Percentiles rank a stretch among this genome's conserved stretches.
These are phyloP conservation scores for Cranoglanis bouderius DNA, from an alignment of 2,113 vertebrate species.

Conservation along the genomic window DNA sequence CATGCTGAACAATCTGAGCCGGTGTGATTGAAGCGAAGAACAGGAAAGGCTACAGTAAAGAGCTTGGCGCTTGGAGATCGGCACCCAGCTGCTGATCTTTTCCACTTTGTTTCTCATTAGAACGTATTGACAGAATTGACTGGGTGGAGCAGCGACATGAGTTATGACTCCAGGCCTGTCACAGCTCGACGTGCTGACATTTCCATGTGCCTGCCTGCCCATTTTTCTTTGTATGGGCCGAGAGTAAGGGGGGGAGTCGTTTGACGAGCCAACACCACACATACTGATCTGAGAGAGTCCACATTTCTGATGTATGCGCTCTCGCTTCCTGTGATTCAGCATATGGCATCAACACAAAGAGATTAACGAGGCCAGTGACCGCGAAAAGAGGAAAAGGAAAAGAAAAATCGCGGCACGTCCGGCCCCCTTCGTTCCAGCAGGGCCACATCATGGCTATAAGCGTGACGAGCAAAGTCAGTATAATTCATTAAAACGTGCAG, in stretches of 20 bases:
- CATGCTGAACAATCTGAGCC: neutral
- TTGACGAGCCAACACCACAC: conserved; percentile 42
- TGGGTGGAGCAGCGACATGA: conserved; percentile 49
- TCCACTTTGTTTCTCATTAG: conserved; percentile 52
- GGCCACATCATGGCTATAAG: conserved; percentile 64
- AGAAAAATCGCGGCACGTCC: conserved; percentile 59
- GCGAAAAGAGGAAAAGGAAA: conserved; percentile 42
- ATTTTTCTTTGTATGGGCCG: conserved; percentile 15
- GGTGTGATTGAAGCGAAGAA: neutral
- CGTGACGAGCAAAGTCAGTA: conserved; percentile 70
- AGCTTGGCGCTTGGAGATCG: neutral
- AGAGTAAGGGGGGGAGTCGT: conserved; percentile 33
- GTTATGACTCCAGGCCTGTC: conserved; percentile 50
- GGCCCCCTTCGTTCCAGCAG: conserved; percentile 52
- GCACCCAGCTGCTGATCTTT: conserved; percentile 44
- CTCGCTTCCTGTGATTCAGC: conserved; percentile 63
- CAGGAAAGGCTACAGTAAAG: neutral
- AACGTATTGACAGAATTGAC: conserved; percentile 53
- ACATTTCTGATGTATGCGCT: conserved; percentile 54
- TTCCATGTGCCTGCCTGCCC: conserved; percentile 39
- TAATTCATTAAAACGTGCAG: conserved; percentile 77
- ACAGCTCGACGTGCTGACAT: conserved; percentile 51
- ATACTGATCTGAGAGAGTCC: conserved; percentile 27
- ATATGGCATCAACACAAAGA: conserved; percentile 57
- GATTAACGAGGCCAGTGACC: conserved; percentile 61